These are phyloP conservation scores for Scylla paramamosain DNA, from an alignment of 1,140 invertebrate species.

Conservation along the genomic window DNA sequence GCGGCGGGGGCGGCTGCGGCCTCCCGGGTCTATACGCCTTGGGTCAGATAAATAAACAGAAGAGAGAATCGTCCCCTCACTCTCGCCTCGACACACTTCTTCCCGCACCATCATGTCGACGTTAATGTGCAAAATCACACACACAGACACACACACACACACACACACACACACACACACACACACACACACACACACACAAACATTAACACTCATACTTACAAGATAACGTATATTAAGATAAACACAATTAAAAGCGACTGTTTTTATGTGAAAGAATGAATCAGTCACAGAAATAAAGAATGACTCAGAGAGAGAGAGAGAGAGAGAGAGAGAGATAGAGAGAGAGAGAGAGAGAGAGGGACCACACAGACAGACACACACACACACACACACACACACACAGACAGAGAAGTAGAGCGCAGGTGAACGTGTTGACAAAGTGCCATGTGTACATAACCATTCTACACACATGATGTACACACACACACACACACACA, in stretches of 20 bases:
- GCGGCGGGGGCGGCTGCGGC: neutral
- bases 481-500: neutral
- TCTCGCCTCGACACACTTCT: neutral
- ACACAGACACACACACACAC: slow-evolving; percentile 6
- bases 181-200: slow-evolving; percentile 13
- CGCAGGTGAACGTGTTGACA: neutral
- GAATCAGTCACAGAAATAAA: too few species aligned
- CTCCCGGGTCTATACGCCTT: neutral
- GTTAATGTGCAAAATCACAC: slow-evolving; percentile 21
- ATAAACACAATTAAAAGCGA: neutral
- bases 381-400: too few species aligned
- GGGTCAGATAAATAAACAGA: slow-evolving; percentile 9
- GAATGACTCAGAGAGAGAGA: too few species aligned
- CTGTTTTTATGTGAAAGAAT: neutral
- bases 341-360: too few species aligned
- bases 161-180: slow-evolving; percentile 20
- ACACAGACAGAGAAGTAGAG: neutral
- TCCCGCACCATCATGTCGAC: neutral
- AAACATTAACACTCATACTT: neutral
- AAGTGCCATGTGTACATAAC: neutral
- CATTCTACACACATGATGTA: slow-evolving; percentile 10
- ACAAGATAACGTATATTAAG: neutral
- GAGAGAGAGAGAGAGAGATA: too few species aligned
- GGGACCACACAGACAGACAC: too few species aligned
- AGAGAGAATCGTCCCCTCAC: neutral